Evolutionary conservation across 2,113 vertebrate species (phyloP).

Genomic region (Cryptotis parvus): DNA sequence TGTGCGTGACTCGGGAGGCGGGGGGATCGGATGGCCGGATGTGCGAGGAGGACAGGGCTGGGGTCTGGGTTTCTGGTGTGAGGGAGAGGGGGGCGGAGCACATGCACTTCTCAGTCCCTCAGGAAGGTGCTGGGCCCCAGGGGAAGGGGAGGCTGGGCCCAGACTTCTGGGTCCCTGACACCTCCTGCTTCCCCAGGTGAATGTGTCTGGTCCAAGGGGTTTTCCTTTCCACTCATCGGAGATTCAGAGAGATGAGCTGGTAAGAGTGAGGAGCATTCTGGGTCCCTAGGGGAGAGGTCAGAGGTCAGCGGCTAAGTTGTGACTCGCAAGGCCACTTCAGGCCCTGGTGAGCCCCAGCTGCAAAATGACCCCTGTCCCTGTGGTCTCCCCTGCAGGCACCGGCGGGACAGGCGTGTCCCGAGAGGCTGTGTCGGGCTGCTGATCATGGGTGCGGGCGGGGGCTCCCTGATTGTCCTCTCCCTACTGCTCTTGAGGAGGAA

Average conservation of each 20-base stretch:
- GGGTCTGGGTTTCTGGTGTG: not conserved
- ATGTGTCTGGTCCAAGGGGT: constrained; percentile 91
- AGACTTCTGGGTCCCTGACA: constrained; percentile 9
- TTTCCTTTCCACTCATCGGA: constrained; percentile 92
- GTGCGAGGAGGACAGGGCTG: not conserved
- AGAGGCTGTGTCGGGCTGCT: constrained; percentile 92
- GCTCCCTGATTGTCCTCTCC: constrained; percentile 66
- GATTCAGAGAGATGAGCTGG: constrained; percentile 87
- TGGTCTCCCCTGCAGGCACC: constrained; percentile 70
- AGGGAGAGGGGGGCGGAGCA: not conserved
- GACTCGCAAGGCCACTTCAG: not conserved
- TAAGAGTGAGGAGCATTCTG: constrained; percentile 50
- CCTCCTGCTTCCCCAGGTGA: constrained; percentile 74
- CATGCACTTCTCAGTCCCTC: constrained; percentile 50
- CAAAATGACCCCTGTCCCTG: not conserved
- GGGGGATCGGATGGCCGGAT: not conserved
- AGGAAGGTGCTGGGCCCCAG: constrained; percentile 38
- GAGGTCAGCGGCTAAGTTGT: not conserved
- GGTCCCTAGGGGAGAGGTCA: not conserved
- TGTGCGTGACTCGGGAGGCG: not conserved
- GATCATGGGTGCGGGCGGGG: constrained; percentile 87
- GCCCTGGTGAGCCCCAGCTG: not conserved
- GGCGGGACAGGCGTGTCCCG: constrained; percentile 84
- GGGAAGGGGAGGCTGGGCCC: not conserved
- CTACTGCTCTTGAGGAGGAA: constrained; percentile 71